Conservation (phyloP, 2,888 invertebrate genomes). For the Nipponacmea schrenckii region DNA sequence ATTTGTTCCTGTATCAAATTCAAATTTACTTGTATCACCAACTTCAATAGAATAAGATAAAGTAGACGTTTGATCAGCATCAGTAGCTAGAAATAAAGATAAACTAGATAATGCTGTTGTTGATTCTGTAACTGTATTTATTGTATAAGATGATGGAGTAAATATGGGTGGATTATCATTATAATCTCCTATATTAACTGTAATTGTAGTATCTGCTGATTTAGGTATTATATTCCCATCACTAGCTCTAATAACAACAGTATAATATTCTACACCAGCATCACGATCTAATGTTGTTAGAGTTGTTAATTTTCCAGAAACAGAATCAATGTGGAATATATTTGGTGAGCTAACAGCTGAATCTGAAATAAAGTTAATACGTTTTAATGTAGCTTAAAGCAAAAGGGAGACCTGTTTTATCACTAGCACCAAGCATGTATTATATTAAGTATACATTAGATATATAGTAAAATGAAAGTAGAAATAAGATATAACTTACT, state of each 20-base stretch:
- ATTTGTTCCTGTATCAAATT: conserved; percentile 25
- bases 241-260: conserved; percentile 17
- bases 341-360: conserved; percentile 22
- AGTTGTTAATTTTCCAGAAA: conserved; percentile 38
- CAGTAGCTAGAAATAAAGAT: conserved; percentile 29
- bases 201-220: conserved; percentile 9
- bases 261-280: conserved; percentile 25
- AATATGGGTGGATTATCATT: conserved; percentile 34
- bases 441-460: no score
- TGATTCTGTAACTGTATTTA: conserved; percentile 32
- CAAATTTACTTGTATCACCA: conserved; percentile 32
- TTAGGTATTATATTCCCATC: conserved; percentile 18
- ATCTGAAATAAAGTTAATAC: conserved; percentile 8
- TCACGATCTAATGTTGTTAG: conserved; percentile 37
- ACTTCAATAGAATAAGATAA: conserved; percentile 33
- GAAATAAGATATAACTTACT: neutral
- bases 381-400: no score
- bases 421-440: no score
- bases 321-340: conserved; percentile 41
- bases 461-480: no score
- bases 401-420: no score
- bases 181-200: conserved; percentile 22
- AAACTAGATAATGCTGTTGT: conserved; percentile 26
- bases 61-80: conserved; percentile 33
- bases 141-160: conserved; percentile 12